phyloP scores from a whole-genome alignment of 2,888 invertebrate genomes.

The Entomobrya proxima region DNA sequence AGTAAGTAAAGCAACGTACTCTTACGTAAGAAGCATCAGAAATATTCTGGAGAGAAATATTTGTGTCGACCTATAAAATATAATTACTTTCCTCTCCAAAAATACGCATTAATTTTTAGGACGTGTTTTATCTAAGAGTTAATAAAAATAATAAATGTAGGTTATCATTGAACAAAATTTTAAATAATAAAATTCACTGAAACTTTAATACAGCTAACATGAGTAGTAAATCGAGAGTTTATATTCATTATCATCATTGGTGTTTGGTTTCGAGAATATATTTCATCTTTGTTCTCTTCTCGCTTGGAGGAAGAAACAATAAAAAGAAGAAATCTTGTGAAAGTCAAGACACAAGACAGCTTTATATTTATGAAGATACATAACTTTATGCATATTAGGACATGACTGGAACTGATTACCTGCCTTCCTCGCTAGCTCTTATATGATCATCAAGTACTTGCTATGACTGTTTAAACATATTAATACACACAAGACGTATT shows the following conservation, averaged over 20 bases:
- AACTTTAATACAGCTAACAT: too few species aligned
- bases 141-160: too few species aligned
- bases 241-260: too few species aligned
- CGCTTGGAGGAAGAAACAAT: neutral
- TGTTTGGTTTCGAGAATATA: neutral
- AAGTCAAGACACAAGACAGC: conserved; percentile 48
- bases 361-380: conserved; percentile 66
- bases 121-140: too few species aligned
- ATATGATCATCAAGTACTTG: conserved; percentile 28
- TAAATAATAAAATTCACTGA: too few species aligned
- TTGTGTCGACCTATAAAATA: too few species aligned
- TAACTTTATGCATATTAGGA: conserved; percentile 66
- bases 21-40: too few species aligned
- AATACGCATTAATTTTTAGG: too few species aligned
- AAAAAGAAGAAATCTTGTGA: conserved; percentile 40
- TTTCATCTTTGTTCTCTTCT: neutral
- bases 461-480: conserved; percentile 44
- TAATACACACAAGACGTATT: conserved; percentile 3
- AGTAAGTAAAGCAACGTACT: neutral
- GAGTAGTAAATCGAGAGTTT: too few species aligned
- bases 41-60: too few species aligned
- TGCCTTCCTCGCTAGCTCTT: conserved; percentile 49
- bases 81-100: too few species aligned
- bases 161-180: too few species aligned
- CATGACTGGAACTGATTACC: conserved; percentile 59